A percentile compares a stretch with the other conserved stretches of the same genome.
Evolutionary conservation across 1,140 invertebrate genomes (phyloP).

Genomic region (Aporrectodea caliginosa): DNA sequence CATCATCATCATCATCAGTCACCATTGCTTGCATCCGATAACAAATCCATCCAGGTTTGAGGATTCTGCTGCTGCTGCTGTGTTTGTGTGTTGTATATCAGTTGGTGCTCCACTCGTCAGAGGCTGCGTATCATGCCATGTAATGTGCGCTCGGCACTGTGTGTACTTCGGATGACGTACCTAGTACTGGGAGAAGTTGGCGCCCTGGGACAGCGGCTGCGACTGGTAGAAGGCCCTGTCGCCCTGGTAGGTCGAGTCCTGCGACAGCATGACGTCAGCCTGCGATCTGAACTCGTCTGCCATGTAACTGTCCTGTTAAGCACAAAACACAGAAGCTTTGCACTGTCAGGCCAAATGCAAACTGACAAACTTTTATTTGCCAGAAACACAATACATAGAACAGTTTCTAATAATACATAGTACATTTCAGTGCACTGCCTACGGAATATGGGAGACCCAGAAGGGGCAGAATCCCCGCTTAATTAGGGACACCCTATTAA

Average conservation of each 20-base stretch:
- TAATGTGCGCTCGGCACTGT: not conserved
- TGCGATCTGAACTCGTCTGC: slow-evolving; percentile 86
- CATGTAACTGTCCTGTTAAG: slow-evolving; percentile 75
- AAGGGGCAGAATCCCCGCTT: too few species aligned
- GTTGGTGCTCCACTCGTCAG: not conserved
- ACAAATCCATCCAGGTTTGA: not conserved
- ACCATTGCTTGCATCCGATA: not conserved
- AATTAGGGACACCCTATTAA: too few species aligned
- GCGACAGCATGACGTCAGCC: slow-evolving; percentile 87
- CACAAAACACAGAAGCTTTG: too few species aligned
- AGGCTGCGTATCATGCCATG: not conserved
- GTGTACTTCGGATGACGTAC: not conserved
- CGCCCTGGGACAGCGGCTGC: slow-evolving; percentile 58
- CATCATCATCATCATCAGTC: too few species aligned
- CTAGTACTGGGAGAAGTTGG: slow-evolving; percentile 60
- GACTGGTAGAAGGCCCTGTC: slow-evolving; percentile 67
- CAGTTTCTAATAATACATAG: too few species aligned
- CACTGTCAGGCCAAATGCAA: too few species aligned
- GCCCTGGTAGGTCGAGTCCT: slow-evolving; percentile 88
- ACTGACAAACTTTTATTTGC: too few species aligned
- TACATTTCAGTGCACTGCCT: too few species aligned
- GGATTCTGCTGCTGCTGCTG: not conserved
- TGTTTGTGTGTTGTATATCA: not conserved
- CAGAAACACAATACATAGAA: too few species aligned
- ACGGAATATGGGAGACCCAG: too few species aligned